Evolutionary conservation across 2,888 invertebrate species (phyloP).

Genomic region (Sycophila texana): DNA sequence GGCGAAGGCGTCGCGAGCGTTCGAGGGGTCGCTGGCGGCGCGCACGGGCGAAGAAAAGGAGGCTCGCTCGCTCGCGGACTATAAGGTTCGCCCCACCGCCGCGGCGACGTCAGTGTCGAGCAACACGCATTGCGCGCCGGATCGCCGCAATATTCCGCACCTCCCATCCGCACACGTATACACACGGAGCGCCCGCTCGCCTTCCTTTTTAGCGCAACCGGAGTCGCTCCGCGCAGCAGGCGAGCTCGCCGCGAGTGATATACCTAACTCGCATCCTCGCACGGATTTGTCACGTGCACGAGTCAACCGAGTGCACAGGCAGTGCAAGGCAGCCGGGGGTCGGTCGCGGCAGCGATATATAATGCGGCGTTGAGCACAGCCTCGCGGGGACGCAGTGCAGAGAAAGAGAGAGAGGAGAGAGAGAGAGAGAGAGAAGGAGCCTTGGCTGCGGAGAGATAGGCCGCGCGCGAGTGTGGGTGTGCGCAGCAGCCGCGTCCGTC

Average conservation of each 20-base stretch:
- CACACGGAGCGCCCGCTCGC: neutral
- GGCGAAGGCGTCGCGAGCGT: no score
- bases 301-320: no score
- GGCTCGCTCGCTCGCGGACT: conserved; percentile 18
- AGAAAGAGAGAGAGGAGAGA: neutral
- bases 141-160: conserved; percentile 29
- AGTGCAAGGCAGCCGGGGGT: no score
- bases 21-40: no score
- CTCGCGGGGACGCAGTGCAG: neutral
- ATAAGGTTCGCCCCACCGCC: conserved; percentile 53
- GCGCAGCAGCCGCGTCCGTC: conserved; percentile 21
- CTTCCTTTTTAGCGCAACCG: neutral
- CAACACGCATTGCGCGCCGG: conserved; percentile 54
- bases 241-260: no score
- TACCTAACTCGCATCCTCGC: no score
- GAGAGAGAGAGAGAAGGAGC: conserved; percentile 1
- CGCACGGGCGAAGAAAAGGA: neutral
- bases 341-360: neutral
- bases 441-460: conserved; percentile 1
- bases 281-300: no score
- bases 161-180: neutral
- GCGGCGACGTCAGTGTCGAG: conserved; percentile 60
- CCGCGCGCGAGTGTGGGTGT: conserved; percentile 1
- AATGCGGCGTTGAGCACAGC: neutral
- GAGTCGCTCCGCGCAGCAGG: no score